phyloP scores from a whole-genome alignment of 2,113 vertebrate genomes.

The Chinchilla lanigera region DNA sequence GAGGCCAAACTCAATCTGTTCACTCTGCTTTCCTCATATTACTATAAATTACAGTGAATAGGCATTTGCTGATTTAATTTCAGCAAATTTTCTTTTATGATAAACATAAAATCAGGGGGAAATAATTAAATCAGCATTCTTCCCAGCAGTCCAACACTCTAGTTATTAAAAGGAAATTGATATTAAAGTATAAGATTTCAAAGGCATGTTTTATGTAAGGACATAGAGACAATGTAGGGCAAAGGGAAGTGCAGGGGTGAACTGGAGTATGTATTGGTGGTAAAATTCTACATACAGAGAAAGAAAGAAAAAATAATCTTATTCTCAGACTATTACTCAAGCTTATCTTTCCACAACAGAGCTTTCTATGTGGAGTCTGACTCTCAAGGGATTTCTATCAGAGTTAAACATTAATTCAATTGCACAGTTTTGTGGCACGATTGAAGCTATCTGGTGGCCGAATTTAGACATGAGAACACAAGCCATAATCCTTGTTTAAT shows the following conservation, averaged over 20 bases:
- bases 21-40: not conserved
- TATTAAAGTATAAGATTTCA: constrained; percentile 10
- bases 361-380: not conserved
- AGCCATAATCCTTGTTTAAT: constrained; percentile 37
- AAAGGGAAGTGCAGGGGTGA: not conserved
- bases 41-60: not conserved
- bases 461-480: constrained; percentile 6
- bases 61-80: constrained; percentile 39
- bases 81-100: constrained; percentile 19
- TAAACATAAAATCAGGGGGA: not conserved
- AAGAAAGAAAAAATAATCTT: not conserved
- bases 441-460: not conserved
- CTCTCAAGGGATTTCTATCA: constrained; percentile 37
- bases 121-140: constrained; percentile 54
- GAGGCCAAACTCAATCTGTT: not conserved
- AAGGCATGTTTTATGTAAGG: not conserved
- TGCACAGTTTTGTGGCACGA: constrained; percentile 21
- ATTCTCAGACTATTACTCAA: constrained; percentile 32
- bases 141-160: not conserved
- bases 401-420: constrained; percentile 35
- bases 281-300: not conserved
- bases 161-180: constrained; percentile 42
- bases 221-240: not conserved
- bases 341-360: constrained; percentile 23
- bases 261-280: not conserved